Conservation (phyloP, 35 echinoderm and acorn worm genomes). For the Hemicentrotus pulcherrimus region DNA sequence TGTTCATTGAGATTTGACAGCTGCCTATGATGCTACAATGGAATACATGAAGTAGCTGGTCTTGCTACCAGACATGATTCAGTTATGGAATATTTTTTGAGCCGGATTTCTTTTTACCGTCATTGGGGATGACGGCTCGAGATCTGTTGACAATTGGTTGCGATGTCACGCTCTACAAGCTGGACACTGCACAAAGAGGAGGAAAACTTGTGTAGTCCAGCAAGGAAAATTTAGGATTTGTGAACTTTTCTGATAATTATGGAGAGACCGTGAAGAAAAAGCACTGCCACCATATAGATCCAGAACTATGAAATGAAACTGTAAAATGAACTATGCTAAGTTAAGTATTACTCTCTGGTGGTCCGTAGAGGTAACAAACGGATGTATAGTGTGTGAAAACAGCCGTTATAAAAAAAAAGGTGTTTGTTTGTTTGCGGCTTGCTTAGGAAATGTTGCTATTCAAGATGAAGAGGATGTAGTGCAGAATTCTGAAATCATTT, state of each 20-base stretch:
- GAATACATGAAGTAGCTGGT: neutral
- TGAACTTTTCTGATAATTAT: neutral
- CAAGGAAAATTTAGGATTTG: neutral
- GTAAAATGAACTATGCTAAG: slow-evolving; percentile 29
- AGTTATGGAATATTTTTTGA: neutral
- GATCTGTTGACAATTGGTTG: neutral
- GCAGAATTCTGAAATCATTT: slow-evolving; percentile 9
- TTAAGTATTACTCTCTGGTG: slow-evolving; percentile 44
- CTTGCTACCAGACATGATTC: neutral
- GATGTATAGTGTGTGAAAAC: slow-evolving; percentile 50
- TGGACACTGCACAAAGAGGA: neutral
- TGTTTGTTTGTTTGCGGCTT: slow-evolving; percentile 15
- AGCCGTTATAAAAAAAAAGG: slow-evolving; percentile 33
- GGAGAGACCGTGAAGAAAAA: neutral
- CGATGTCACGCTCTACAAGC: neutral
- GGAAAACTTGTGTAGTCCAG: neutral
- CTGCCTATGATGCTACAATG: neutral
- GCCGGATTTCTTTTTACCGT: neutral
- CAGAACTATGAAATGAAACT: neutral
- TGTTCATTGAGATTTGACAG: neutral
- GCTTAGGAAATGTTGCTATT: slow-evolving; percentile 24
- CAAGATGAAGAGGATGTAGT: neutral
- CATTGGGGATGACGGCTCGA: neutral
- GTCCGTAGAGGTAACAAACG: slow-evolving; percentile 46
- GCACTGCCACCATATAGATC: slow-evolving; percentile 12